Evolutionary conservation across 2,113 vertebrate species (phyloP).

Genomic region (Nansenia antarctica): DNA sequence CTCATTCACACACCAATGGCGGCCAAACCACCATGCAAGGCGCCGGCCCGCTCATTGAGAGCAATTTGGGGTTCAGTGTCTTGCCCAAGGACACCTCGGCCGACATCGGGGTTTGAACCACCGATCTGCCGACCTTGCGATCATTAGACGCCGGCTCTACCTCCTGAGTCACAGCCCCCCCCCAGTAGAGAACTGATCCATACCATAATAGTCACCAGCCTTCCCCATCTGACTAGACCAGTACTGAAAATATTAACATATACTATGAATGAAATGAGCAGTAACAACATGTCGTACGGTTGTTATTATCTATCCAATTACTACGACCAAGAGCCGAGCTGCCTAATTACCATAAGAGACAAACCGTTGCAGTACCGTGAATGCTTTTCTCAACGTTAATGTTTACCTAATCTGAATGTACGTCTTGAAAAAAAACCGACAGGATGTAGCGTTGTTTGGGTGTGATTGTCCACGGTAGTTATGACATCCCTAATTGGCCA

Average conservation of each 20-base stretch:
- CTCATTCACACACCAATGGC: too few species aligned
- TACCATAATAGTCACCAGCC: neutral
- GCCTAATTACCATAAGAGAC: neutral
- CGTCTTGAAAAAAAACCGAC: neutral
- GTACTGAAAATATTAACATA: too few species aligned
- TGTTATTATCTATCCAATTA: neutral
- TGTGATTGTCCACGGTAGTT: neutral
- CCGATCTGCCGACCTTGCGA: too few species aligned
- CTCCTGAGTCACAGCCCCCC: neutral
- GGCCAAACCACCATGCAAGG: too few species aligned
- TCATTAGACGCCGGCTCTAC: too few species aligned
- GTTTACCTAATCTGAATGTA: neutral
- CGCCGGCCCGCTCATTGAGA: too few species aligned
- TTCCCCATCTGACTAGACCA: too few species aligned
- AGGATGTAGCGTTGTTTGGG: neutral
- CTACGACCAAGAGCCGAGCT: neutral
- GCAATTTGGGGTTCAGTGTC: too few species aligned
- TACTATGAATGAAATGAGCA: too few species aligned
- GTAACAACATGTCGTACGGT: neutral
- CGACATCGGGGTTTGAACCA: too few species aligned
- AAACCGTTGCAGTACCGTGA: neutral
- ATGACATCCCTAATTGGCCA: neutral
- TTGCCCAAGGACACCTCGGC: too few species aligned
- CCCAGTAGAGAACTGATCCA: neutral
- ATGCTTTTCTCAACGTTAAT: neutral